These are phyloP conservation scores for Periparus ater DNA, from an alignment of 2,797 vertebrate species.

Conservation along the genomic window DNA sequence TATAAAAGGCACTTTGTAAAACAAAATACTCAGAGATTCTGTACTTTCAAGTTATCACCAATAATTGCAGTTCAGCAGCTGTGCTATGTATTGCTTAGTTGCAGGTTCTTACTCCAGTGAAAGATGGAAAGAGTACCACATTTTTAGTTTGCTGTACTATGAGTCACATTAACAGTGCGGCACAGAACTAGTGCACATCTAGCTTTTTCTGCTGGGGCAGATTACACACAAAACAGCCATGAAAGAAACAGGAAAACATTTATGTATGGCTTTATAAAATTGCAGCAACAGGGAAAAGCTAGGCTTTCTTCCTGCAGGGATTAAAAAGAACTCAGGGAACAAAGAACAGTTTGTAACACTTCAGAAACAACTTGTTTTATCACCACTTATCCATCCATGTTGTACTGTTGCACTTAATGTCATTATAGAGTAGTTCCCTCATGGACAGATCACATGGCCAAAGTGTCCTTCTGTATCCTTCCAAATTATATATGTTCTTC, in stretches of 20 bases:
- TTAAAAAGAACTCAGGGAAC: not conserved
- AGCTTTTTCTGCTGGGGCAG: not conserved
- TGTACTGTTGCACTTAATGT: not conserved
- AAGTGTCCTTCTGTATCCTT: not conserved
- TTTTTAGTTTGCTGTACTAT: not conserved
- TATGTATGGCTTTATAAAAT: not conserved
- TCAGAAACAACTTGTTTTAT: not conserved
- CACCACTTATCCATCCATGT: not conserved
- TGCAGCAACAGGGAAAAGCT: not conserved
- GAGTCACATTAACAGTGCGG: not conserved
- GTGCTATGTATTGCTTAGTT: not conserved
- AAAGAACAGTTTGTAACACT: not conserved
- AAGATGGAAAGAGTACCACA: not conserved
- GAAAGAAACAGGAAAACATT: constrained; percentile 3
- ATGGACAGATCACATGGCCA: not conserved
- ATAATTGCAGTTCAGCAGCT: not conserved
- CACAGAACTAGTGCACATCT: not conserved
- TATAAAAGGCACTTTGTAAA: not conserved
- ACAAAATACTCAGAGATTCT: not conserved
- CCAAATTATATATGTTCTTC: not conserved
- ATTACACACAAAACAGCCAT: not conserved
- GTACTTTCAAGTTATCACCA: not conserved
- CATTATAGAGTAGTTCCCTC: not conserved
- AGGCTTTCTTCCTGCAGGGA: not conserved
- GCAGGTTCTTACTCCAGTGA: not conserved